phyloP scores from a whole-genome alignment of 2,888 invertebrate species.

The Parascotia fuliginaria region DNA sequence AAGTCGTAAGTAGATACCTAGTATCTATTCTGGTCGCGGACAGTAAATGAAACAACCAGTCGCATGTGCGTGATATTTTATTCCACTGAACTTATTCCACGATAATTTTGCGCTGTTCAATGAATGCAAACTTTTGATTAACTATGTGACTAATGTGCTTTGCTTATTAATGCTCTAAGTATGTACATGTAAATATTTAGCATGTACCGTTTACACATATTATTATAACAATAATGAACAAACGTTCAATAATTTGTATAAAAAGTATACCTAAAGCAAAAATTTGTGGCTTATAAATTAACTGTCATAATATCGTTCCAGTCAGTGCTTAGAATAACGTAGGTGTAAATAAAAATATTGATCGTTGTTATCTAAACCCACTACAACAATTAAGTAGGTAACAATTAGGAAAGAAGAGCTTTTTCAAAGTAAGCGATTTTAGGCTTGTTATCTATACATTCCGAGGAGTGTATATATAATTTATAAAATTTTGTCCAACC shows the following conservation, averaged over 20 bases:
- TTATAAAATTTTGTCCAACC: slow-evolving; percentile 18
- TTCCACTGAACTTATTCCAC: slow-evolving; percentile 78
- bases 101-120: slow-evolving; percentile 76
- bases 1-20: too few species aligned
- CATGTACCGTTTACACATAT: slow-evolving; percentile 60
- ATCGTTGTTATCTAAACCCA: slow-evolving; percentile 36
- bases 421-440: slow-evolving; percentile 16
- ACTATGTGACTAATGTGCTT: slow-evolving; percentile 81
- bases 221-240: slow-evolving; percentile 67
- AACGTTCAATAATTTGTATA: slow-evolving; percentile 71
- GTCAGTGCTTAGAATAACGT: slow-evolving; percentile 55
- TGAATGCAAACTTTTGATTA: slow-evolving; percentile 71
- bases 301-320: slow-evolving; percentile 51
- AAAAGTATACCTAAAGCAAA: slow-evolving; percentile 71
- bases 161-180: slow-evolving; percentile 68
- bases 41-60: slow-evolving; percentile 66
- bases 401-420: slow-evolving; percentile 11
- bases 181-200: slow-evolving; percentile 47
- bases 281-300: slow-evolving; percentile 53
- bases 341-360: slow-evolving; percentile 39
- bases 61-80: slow-evolving; percentile 85
- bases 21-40: too few species aligned
- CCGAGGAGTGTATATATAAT: slow-evolving; percentile 15
- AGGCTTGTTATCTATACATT: slow-evolving; percentile 13
- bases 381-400: slow-evolving; percentile 24